These are phyloP conservation scores for Catocala nupta DNA, from an alignment of 2,888 invertebrate species.

Conservation along the genomic window DNA sequence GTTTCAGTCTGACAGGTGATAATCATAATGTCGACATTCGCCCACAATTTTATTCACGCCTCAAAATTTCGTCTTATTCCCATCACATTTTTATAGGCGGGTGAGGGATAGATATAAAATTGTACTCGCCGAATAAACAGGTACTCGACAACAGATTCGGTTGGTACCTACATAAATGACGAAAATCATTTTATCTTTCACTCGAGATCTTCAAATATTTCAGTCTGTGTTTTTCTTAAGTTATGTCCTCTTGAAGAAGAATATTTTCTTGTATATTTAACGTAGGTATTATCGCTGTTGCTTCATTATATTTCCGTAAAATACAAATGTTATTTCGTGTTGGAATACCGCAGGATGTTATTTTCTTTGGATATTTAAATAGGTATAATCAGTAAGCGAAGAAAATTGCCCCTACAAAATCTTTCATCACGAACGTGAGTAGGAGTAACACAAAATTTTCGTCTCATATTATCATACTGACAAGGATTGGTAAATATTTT, in stretches of 20 bases:
- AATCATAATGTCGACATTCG: slow-evolving; percentile 24
- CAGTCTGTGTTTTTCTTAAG: slow-evolving; percentile 4
- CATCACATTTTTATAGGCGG: slow-evolving; percentile 26
- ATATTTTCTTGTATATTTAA: background rate
- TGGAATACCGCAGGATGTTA: slow-evolving; percentile 25
- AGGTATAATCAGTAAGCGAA: slow-evolving; percentile 37
- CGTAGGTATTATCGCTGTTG: background rate
- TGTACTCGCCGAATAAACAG: slow-evolving; percentile 12
- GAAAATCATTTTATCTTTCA: slow-evolving; percentile 22
- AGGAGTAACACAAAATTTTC: slow-evolving; percentile 27
- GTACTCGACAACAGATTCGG: slow-evolving; percentile 17
- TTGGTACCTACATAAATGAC: slow-evolving; percentile 19
- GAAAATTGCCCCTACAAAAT: slow-evolving; percentile 42
- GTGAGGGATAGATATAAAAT: slow-evolving; percentile 10
- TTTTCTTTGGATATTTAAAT: slow-evolving; percentile 35
- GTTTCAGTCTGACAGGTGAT: slow-evolving; percentile 36
- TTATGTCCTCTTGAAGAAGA: background rate
- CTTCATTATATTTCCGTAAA: background rate
- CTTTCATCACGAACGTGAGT: slow-evolving; percentile 46
- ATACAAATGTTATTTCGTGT: slow-evolving; percentile 24
- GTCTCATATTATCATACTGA: background rate
- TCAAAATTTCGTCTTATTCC: slow-evolving; percentile 18
- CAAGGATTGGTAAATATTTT: background rate
- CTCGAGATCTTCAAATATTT: slow-evolving; percentile 21
- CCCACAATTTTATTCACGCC: slow-evolving; percentile 24